A percentile compares a stretch with the other conserved stretches of the same genome.
These are phyloP conservation scores for Margarornis squamiger DNA, from an alignment of 2,797 vertebrate genomes.

Conservation along the genomic window DNA sequence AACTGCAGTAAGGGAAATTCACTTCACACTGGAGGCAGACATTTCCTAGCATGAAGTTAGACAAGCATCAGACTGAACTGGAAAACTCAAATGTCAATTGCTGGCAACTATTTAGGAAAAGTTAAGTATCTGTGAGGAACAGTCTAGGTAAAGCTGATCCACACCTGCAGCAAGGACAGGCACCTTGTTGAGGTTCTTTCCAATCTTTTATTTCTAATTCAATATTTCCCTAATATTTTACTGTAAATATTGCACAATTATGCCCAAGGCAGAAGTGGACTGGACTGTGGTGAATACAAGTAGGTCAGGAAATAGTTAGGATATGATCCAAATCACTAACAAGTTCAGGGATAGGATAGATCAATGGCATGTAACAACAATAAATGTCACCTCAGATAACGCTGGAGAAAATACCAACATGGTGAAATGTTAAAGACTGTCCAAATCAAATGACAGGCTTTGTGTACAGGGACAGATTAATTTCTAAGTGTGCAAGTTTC, in stretches of 20 bases:
- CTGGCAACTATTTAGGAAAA: neutral
- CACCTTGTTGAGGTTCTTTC: neutral
- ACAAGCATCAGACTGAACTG: neutral
- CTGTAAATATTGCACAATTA: neutral
- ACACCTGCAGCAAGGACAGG: neutral
- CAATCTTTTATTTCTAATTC: neutral
- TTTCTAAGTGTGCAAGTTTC: neutral
- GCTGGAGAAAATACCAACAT: neutral
- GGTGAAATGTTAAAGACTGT: neutral
- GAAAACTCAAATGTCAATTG: neutral
- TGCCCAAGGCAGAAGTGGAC: neutral
- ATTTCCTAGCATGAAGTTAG: neutral
- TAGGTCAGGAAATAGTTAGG: neutral
- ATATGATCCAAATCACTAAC: neutral
- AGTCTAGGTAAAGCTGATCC: neutral
- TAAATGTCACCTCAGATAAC: neutral
- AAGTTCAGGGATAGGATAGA: neutral
- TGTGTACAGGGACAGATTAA: neutral
- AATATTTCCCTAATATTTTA: neutral
- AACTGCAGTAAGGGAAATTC: neutral
- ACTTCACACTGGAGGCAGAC: neutral
- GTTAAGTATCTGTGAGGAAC: neutral
- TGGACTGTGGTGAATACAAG: neutral
- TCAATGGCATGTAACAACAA: neutral
- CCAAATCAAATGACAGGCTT: neutral